A percentile compares a stretch with the other conserved stretches of the same genome.
Conservation (phyloP, 2,797 vertebrate genomes). For the Helarctos malayanus region DNA sequence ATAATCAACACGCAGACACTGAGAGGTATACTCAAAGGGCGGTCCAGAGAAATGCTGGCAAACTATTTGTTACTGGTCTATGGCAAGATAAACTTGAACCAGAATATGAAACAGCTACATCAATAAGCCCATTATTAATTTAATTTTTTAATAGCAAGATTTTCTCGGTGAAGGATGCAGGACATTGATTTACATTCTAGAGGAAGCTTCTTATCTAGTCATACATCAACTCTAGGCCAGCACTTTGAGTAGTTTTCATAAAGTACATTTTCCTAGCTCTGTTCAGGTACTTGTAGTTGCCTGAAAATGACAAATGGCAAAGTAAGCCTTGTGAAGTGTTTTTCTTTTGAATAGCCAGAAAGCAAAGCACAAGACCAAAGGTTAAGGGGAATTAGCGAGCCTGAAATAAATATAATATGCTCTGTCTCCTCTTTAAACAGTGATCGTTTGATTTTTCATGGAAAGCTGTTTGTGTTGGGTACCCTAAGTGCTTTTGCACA, state of each 20-base stretch:
- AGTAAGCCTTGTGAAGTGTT: background rate
- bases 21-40: background rate
- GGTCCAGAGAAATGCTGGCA: background rate
- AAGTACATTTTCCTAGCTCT: background rate
- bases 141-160: conserved; percentile 1
- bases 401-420: background rate
- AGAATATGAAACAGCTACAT: background rate
- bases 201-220: background rate
- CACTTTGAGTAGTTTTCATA: background rate
- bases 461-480: background rate
- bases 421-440: background rate
- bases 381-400: background rate
- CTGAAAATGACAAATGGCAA: conserved; percentile 15
- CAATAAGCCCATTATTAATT: background rate
- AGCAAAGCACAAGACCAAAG: conserved; percentile 1
- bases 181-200: background rate
- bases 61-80: background rate
- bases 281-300: background rate
- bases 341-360: background rate
- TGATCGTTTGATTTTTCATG: background rate
- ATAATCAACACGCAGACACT: background rate
- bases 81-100: background rate
- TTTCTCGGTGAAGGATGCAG: conserved; percentile 19
- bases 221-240: background rate
- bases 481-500: background rate